Base-by-base conservation (phyloP, 2,797 vertebrate species). In the Coregonus suidteri region DNA sequence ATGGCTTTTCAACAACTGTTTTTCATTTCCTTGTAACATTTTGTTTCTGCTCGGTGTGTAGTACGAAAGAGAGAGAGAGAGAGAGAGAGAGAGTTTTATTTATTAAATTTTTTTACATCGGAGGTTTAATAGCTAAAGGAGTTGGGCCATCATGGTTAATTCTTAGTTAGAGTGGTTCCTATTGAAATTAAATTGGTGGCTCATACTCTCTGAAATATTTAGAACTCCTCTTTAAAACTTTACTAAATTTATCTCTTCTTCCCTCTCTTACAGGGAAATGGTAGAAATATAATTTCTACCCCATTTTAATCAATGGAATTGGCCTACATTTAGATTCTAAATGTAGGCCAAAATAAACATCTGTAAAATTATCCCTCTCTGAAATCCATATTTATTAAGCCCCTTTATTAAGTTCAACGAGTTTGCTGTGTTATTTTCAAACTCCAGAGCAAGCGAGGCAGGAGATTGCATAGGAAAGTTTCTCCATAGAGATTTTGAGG, bases 301-400 rank as follows among this genome's bases (percentile, higher is more conserved):
- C 64, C 30, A 69, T 68, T 78, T 78, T 78, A 72, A 78, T 78
- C 77, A 74, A 56, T 69, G 77, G 35, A 74, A 78, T 78, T 74
- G 64, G 71, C 72, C 77, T 69, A 66, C 13, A 79, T 76, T 72
- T 78, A 53, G 9, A 20, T 25, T 66, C 52, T 30, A 80, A 73
- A 31, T 13, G 62, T 65, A 56, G 69, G 25, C 25, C 66, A 68
- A 25, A 25, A 25, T 25, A 25, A 25, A 25, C 25, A 25, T 25
- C 25, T 68, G 62, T 76, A 73, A 51, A 68, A 68, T 54, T 47
- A 59, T 76, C 51, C 37, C 74, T 52, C 54, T 73, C 70, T 67
- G 73, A 72, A 72, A 59, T 73, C 52, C 47, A 73, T 76, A 51
- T 80, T 76, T 73, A 71, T 80, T 54, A 80, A 80, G 70, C 74